Evolutionary conservation across 2,113 vertebrate genomes (phyloP).

Genomic region (Triplophysa tibetana): DNA sequence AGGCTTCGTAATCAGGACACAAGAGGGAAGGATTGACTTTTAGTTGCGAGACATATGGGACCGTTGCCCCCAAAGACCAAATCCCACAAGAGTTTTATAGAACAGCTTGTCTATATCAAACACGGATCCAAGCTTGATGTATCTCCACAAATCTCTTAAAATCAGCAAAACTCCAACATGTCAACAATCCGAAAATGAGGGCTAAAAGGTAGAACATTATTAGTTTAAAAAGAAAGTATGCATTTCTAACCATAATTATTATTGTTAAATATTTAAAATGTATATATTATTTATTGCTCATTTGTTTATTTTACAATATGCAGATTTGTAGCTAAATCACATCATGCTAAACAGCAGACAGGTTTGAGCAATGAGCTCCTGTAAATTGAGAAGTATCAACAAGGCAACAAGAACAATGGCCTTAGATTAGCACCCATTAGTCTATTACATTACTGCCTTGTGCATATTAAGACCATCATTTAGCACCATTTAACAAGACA

Average conservation of each 20-base stretch:
- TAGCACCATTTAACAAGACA: slow-evolving; percentile 74
- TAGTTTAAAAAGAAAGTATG: not conserved
- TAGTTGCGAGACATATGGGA: slow-evolving; percentile 46
- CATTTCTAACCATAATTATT: not conserved
- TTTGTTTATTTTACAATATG: not conserved
- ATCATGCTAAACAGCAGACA: not conserved
- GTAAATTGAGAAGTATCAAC: slow-evolving; percentile 60
- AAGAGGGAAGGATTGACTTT: slow-evolving; percentile 74
- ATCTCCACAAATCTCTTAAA: slow-evolving; percentile 22
- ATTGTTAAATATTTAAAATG: not conserved
- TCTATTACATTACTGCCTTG: slow-evolving; percentile 66
- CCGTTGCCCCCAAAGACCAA: slow-evolving; percentile 41
- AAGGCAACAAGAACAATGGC: slow-evolving; percentile 69
- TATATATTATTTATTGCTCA: not conserved
- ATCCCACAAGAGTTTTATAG: slow-evolving; percentile 29
- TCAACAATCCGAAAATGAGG: too few species aligned
- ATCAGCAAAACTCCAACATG: slow-evolving; percentile 3
- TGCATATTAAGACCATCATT: slow-evolving; percentile 73
- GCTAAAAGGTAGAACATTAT: not conserved
- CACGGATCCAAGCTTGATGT: slow-evolving; percentile 10
- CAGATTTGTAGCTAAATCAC: not conserved
- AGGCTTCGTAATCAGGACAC: slow-evolving; percentile 75
- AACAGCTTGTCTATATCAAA: slow-evolving; percentile 40
- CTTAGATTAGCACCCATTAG: slow-evolving; percentile 73
- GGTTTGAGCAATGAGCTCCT: slow-evolving; percentile 28